Evolutionary conservation across 64 coral and sea anemone species (phyloP).

Genomic region (Pocillopora verrucosa): DNA sequence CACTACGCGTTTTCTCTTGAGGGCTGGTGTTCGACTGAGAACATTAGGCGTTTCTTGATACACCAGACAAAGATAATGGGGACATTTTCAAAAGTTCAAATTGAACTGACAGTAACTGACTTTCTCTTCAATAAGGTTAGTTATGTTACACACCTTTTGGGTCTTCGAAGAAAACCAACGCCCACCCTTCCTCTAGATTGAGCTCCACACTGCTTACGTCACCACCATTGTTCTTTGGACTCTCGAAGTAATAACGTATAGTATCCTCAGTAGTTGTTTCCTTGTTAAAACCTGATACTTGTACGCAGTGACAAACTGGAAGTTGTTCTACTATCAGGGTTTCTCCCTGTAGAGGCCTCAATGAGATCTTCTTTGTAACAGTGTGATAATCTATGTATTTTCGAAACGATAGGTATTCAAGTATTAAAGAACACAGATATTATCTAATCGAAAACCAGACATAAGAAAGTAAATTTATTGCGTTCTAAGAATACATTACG

Average conservation of each 20-base stretch:
- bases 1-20: too few relatives aligned
- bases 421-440: background rate
- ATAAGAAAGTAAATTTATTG: background rate
- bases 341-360: background rate
- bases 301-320: conserved; percentile 8
- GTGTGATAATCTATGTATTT: background rate
- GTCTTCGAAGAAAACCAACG: conserved; percentile 12
- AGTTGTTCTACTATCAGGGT: background rate
- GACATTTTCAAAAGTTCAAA: too few relatives aligned
- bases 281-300: background rate
- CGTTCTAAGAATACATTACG: too few relatives aligned
- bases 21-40: too few relatives aligned
- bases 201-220: background rate
- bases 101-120: too few relatives aligned
- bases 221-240: conserved; percentile 16
- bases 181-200: background rate
- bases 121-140: too few relatives aligned
- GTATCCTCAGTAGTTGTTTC: conserved; percentile 11
- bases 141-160: conserved; percentile 1
- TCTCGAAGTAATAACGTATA: conserved; percentile 16
- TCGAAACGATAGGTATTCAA: background rate
- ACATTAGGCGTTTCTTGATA: too few relatives aligned
- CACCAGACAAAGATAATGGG: too few relatives aligned
- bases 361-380: background rate
- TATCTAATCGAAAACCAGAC: background rate